Percentiles rank a stretch among this genome's conserved stretches.
phyloP scores from a whole-genome alignment of 30 jellyfish, hydroid and myxozoan genomes.

The Turritopsis rubra region DNA sequence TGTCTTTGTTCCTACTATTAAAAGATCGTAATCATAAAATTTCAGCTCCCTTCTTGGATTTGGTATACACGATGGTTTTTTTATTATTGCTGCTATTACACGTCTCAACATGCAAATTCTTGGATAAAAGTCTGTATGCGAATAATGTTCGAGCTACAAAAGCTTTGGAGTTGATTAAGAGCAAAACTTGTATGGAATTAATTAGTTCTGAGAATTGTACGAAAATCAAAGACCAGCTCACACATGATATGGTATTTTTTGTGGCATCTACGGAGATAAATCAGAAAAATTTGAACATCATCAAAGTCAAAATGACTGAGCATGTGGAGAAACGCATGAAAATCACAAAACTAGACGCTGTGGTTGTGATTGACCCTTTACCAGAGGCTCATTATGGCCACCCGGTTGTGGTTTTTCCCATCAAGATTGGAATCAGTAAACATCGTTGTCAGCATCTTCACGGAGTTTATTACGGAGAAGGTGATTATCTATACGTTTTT shows the following conservation, averaged over 20 bases:
- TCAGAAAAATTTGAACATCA: not conserved
- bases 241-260: conserved; percentile 49
- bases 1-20: not conserved
- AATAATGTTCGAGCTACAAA: conserved; percentile 30
- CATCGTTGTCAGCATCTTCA: conserved; percentile 10
- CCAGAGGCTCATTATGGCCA: conserved; percentile 99
- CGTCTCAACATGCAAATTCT: not conserved
- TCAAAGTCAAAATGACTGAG: conserved; percentile 29
- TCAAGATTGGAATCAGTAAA: conserved; percentile 34
- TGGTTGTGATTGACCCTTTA: conserved; percentile 76
- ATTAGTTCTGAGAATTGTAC: conserved; percentile 67
- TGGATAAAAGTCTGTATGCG: conserved; percentile 9
- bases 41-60: not conserved
- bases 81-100: not conserved
- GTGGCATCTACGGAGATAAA: conserved; percentile 35
- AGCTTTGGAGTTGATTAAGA: conserved; percentile 57
- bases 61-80: not conserved
- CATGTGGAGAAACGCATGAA: conserved; percentile 47
- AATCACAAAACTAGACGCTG: conserved; percentile 56
- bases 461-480: conserved; percentile 17
- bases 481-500: too few relatives aligned
- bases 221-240: conserved; percentile 32
- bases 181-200: conserved; percentile 52
- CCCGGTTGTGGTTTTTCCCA: conserved; percentile 54
- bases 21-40: not conserved